These are phyloP conservation scores for Synanthedon formicaeformis DNA, from an alignment of 2,888 invertebrate genomes.

Conservation along the genomic window DNA sequence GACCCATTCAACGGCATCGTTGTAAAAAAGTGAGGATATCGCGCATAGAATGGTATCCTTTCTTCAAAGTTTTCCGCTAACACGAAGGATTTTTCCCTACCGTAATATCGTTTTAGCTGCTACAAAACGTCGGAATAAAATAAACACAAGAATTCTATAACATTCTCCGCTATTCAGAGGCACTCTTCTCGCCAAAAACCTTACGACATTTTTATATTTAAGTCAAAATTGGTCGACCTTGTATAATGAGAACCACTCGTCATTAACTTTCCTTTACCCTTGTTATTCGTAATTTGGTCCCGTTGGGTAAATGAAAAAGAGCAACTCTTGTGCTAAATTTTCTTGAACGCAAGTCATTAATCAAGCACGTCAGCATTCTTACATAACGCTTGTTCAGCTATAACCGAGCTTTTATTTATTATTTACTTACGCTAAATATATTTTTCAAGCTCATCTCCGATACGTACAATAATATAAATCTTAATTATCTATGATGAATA, in stretches of 20 bases:
- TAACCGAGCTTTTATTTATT: constrained; percentile 14
- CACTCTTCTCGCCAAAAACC: neutral
- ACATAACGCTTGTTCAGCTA: constrained; percentile 14
- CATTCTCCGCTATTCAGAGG: neutral
- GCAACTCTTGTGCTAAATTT: constrained; percentile 2
- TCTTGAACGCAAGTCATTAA: constrained; percentile 1
- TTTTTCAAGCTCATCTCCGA: neutral
- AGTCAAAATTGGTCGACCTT: neutral
- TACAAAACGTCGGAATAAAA: neutral
- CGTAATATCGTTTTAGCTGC: neutral
- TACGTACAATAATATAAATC: no score
- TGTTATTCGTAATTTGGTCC: neutral
- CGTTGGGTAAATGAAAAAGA: constrained; percentile 1
- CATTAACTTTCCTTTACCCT: constrained; percentile 1
- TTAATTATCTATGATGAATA: no score
- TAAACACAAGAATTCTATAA: neutral
- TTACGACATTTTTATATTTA: neutral
- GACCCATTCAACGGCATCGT: constrained; percentile 58
- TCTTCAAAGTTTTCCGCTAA: neutral
- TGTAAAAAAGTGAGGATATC: constrained; percentile 31
- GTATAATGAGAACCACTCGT: neutral
- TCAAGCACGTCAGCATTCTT: constrained; percentile 12
- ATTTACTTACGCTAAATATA: neutral
- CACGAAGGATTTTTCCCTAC: neutral
- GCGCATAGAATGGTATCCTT: neutral